Evolutionary conservation across 2,113 vertebrate genomes (phyloP), one percentile per base, ranked within the genome.

Genomic region (Salminus brasiliensis): DNA sequence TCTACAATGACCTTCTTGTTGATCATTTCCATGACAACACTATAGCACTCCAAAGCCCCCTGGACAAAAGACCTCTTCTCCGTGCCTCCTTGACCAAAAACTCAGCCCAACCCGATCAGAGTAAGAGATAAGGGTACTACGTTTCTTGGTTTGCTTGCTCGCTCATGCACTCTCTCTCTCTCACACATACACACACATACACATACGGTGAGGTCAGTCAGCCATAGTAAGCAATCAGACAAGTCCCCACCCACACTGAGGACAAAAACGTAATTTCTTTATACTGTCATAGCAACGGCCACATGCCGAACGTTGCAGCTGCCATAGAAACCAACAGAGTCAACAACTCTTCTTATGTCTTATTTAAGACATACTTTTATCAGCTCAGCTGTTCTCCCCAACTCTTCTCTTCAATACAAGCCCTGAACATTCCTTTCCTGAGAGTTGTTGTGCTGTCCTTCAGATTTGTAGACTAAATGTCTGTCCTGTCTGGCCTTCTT

Each of bases 311-410:
- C 78, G 81, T 85, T 81, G 72, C 79, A 81, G 90, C 91, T 91
- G 87, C 89, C 87, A 90, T 90, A 90, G 86, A 91, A 87, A 92
- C 91, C 81, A 49, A 16, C 15, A 85, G 85, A 87, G 87, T 80
- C 77, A n/a, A n/a, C 75, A 39, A 59, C 53, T 60, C 53, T 10
- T 11, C n/a, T 41, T 69, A 43, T 25, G 53, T 49, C 7, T 25
- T 8, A 10, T 36, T 53, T 16, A 36, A 59, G 12, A 12, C 53
- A 15, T 41, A 15, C 18, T 29, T 55, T 68, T 18, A 66, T 18
- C 32, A 66, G 6, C 32, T 16, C 11, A 30, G 7, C 4, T 39
- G 62, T 39, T n/a, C 15, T 18, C 9, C 30, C 23, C 30, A 16
- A 66, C 34, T n/a, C 27, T 36, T 66, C 60, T 21, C 32, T 65